Percentiles rank a stretch among this genome's conserved stretches.
phyloP scores from a whole-genome alignment of 2,888 invertebrate species.

The Orthosia gothica region DNA sequence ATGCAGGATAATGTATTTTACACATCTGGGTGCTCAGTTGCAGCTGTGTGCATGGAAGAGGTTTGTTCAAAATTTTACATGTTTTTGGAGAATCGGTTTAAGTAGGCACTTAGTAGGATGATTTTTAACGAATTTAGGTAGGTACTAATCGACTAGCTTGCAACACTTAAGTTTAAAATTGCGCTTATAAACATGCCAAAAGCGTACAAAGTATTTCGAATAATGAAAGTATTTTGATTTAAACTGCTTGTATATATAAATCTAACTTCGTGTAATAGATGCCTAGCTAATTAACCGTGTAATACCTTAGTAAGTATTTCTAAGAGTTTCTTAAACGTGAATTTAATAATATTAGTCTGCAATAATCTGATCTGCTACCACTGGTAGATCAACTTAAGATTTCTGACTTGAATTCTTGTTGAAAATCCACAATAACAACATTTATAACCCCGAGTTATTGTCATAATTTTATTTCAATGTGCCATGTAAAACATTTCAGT shows the following conservation, averaged over 20 bases:
- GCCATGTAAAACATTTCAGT: too few relatives aligned
- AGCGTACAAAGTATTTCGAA: not conserved
- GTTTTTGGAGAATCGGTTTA: not conserved
- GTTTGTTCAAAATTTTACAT: slow-evolving; percentile 1
- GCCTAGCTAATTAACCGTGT: not conserved
- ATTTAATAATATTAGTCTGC: not conserved
- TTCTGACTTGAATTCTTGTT: too few relatives aligned
- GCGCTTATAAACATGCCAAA: not conserved
- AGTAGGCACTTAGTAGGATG: not conserved
- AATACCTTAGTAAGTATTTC: not conserved
- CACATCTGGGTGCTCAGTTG: slow-evolving; percentile 47
- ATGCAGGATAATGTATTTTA: slow-evolving; percentile 54
- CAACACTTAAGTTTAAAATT: not conserved
- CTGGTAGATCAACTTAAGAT: too few relatives aligned
- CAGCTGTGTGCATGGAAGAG: slow-evolving; percentile 15
- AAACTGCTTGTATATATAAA: not conserved
- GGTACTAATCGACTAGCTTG: not conserved
- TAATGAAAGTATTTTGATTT: not conserved
- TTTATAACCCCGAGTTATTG: too few relatives aligned
- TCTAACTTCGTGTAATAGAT: not conserved
- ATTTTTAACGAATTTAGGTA: not conserved
- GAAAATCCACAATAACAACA: too few relatives aligned
- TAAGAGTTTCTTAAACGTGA: not conserved
- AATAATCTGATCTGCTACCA: too few relatives aligned
- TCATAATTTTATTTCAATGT: too few relatives aligned